Conservation (phyloP, 2,888 invertebrate species). For the Saturnia pavonia region DNA sequence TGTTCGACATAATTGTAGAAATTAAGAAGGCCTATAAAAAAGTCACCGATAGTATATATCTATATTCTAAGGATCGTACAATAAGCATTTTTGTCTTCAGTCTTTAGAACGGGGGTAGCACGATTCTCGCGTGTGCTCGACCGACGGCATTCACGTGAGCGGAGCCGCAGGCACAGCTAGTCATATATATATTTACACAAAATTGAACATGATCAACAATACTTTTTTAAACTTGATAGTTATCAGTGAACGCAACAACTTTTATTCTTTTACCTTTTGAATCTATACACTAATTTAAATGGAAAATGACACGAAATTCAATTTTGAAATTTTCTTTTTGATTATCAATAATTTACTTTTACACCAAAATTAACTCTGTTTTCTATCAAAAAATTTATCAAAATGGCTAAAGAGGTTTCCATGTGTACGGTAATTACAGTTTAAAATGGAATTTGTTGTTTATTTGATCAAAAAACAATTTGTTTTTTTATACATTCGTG, state of each 20-base stretch:
- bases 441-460: neutral
- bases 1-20: no score
- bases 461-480: neutral
- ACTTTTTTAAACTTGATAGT: neutral
- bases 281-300: neutral
- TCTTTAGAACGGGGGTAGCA: no score
- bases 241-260: neutral
- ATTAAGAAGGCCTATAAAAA: neutral
- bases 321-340: slow-evolving; percentile 31
- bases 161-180: no score
- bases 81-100: no score
- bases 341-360: slow-evolving; percentile 37
- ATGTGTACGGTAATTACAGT: slow-evolving; percentile 69
- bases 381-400: slow-evolving; percentile 36
- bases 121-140: no score
- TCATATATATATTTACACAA: neutral
- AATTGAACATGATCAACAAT: neutral
- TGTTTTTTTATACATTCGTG: no score
- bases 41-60: no score
- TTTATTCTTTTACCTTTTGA: neutral
- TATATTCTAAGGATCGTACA: no score
- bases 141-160: no score
- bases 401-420: slow-evolving; percentile 75
- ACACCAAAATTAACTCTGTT: slow-evolving; percentile 31
- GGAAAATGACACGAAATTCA: slow-evolving; percentile 31